Evolutionary conservation across 2,797 vertebrate species (phyloP).

Genomic region (Sylvilagus floridanus): DNA sequence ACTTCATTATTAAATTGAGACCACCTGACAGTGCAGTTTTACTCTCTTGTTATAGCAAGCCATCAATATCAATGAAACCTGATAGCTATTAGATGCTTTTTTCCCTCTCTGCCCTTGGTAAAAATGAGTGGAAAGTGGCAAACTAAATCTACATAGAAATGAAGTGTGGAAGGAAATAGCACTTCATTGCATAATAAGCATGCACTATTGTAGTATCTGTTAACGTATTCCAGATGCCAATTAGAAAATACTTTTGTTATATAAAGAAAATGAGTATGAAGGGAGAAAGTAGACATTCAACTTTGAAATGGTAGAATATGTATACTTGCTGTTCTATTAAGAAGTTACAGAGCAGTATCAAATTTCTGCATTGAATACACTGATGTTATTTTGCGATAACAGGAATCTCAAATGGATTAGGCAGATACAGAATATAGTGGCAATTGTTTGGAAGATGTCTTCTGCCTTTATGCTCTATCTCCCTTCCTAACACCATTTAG

Average conservation of each 20-base stretch:
- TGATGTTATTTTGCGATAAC: neutral
- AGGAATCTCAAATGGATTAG: neutral
- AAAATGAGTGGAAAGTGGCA: neutral
- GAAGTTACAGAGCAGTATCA: neutral
- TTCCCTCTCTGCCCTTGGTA: neutral
- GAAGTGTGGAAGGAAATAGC: neutral
- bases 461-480: neutral
- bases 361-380: neutral
- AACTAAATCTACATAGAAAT: constrained; percentile 13
- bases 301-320: neutral
- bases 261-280: neutral
- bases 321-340: neutral
- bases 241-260: neutral
- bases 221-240: neutral
- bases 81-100: neutral
- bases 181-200: neutral
- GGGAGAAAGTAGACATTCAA: neutral
- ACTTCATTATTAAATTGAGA: neutral
- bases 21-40: neutral
- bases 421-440: neutral
- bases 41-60: neutral
- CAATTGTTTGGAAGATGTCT: neutral
- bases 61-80: neutral
- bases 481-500: neutral
- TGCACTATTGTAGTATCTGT: neutral